Conservation (phyloP, 1,140 invertebrate genomes). For the Pseudachorutes palmiensis region DNA sequence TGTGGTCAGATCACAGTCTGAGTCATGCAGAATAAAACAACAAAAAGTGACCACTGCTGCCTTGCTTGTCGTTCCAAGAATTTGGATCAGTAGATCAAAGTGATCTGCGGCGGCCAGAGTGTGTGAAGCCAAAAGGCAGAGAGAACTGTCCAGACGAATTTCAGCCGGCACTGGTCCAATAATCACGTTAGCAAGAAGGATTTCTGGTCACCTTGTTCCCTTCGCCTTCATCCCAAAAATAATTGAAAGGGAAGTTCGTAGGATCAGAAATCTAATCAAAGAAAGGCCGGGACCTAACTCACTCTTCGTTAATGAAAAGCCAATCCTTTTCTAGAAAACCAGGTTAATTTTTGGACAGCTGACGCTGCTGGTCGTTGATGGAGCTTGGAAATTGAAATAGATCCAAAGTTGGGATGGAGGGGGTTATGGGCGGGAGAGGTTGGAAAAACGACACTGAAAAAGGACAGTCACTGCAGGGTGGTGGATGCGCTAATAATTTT, state of each 20-base stretch:
- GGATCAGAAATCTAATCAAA: too few species aligned
- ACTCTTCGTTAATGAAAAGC: conserved; percentile 36
- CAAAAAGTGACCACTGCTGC: too few species aligned
- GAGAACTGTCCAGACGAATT: background rate
- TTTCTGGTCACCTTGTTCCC: too few species aligned
- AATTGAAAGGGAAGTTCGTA: too few species aligned
- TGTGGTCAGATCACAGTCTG: conserved; percentile 3
- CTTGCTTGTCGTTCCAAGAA: background rate
- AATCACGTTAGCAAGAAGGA: too few species aligned
- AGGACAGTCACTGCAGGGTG: too few species aligned
- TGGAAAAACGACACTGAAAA: background rate
- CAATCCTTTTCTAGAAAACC: conserved; percentile 24
- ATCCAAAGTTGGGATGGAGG: conserved; percentile 36
- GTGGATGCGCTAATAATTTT: background rate
- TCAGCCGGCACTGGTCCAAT: background rate
- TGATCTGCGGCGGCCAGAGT: too few species aligned
- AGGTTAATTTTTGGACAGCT: too few species aligned
- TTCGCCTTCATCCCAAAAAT: too few species aligned
- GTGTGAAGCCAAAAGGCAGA: background rate
- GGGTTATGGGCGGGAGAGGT: conserved; percentile 15
- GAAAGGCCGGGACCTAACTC: background rate
- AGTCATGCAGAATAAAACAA: background rate
- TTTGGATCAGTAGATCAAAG: background rate
- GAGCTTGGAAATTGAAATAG: conserved; percentile 34
- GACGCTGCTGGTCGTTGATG: background rate